Evolutionary conservation across 2,113 vertebrate genomes (phyloP).

Genomic region (Furnarius figulus): DNA sequence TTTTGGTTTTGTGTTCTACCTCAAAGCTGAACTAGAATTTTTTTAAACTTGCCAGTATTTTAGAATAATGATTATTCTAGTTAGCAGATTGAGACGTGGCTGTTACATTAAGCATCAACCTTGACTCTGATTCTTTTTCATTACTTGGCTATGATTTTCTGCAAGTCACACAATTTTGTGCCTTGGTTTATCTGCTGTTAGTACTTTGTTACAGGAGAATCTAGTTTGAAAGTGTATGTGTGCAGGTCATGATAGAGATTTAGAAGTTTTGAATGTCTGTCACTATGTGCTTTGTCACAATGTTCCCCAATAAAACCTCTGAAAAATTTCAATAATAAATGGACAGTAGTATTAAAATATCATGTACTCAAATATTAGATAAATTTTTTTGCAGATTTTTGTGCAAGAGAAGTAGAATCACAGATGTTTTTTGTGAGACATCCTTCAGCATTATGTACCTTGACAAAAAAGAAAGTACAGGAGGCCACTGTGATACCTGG

Average conservation of each 20-base stretch:
- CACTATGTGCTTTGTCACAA: not conserved
- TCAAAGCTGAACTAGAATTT: not conserved
- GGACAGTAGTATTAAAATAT: not conserved
- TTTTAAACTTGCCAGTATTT: not conserved
- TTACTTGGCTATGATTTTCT: not conserved
- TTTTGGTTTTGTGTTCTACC: not conserved
- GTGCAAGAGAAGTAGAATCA: not conserved
- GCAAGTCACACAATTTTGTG: not conserved
- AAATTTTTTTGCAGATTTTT: not conserved
- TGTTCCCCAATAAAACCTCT: not conserved
- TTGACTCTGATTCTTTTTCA: not conserved
- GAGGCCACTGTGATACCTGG: not conserved
- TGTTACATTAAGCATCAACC: not conserved
- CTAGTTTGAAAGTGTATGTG: not conserved
- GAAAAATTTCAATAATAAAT: not conserved
- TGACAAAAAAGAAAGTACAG: not conserved
- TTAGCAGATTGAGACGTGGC: not conserved
- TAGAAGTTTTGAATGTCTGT: not conserved
- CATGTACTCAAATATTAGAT: not conserved
- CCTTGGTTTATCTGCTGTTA: fast-evolving
- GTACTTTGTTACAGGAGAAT: not conserved
- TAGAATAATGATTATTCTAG: not conserved
- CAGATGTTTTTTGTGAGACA: not conserved
- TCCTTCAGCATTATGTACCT: not conserved
- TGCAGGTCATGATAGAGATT: not conserved